Conservation (phyloP, 2,113 vertebrate species). For the Phyllostomus discolor region DNA sequence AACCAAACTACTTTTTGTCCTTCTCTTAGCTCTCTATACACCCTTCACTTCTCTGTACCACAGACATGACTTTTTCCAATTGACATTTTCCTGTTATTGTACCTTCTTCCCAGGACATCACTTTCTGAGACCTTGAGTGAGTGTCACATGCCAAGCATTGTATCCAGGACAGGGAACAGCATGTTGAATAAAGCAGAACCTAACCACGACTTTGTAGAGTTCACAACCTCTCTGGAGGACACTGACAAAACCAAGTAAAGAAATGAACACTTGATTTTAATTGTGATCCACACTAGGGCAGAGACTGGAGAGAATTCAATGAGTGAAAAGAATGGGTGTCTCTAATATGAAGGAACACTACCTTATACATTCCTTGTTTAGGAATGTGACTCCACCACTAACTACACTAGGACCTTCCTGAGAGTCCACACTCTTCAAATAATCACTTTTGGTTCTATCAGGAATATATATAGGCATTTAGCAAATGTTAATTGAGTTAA, state of each 20-base stretch:
- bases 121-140: rapidly evolving
- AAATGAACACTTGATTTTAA: background rate
- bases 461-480: background rate
- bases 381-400: rapidly evolving
- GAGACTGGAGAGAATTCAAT: background rate
- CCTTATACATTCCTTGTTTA: background rate
- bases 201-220: too few relatives aligned
- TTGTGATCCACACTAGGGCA: rapidly evolving
- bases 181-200: background rate
- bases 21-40: background rate
- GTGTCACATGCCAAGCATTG: too few relatives aligned
- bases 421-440: background rate
- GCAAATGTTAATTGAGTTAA: background rate
- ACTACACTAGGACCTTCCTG: background rate
- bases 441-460: background rate
- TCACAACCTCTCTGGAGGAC: background rate
- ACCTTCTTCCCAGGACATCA: background rate
- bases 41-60: background rate
- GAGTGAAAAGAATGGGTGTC: background rate
- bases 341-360: too few relatives aligned
- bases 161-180: background rate
- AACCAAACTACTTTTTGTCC: background rate
- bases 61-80: background rate
- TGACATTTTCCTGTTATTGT: background rate
- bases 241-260: background rate